Evolutionary conservation across 2,888 invertebrate species (phyloP).

Genomic region (Tenthredo amoena): DNA sequence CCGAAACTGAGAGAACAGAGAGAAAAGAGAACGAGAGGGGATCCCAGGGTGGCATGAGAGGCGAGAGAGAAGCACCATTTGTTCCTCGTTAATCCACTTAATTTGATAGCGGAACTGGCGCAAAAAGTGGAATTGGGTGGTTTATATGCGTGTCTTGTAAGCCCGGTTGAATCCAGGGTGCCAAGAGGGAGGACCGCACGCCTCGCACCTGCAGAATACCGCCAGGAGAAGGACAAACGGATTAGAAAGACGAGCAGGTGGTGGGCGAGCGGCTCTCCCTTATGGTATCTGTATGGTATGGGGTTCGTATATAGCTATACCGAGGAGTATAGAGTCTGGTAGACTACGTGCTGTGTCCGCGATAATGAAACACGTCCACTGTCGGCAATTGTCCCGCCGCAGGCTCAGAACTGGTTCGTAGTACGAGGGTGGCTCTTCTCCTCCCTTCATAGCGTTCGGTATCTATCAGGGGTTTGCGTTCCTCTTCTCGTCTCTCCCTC

Average conservation of each 20-base stretch:
- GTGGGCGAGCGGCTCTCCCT: conserved; percentile 8
- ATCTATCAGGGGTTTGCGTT: conserved; percentile 61
- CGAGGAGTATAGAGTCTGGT: not conserved
- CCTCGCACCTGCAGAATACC: conserved; percentile 24
- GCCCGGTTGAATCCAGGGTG: conserved; percentile 31
- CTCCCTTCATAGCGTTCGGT: conserved; percentile 53
- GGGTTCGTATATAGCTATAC: not conserved
- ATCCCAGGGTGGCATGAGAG: not conserved
- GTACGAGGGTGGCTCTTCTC: conserved; percentile 3
- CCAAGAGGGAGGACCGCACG: not conserved
- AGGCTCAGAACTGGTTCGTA: conserved; percentile 50
- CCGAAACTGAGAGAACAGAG: not conserved
- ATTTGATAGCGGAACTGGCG: conserved; percentile 37
- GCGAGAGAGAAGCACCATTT: conserved; percentile 24
- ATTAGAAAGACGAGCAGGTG: conserved; percentile 42
- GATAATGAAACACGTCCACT: conserved; percentile 72
- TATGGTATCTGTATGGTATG: not conserved
- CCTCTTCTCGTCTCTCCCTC: conserved; percentile 54
- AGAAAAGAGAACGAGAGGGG: not conserved
- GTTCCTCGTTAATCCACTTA: conserved; percentile 47
- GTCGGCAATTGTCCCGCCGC: conserved; percentile 71
- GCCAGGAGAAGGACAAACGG: conserved; percentile 24
- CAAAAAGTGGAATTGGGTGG: conserved; percentile 36
- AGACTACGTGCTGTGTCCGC: conserved; percentile 64
- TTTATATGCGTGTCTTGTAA: conserved; percentile 45